Evolutionary conservation across 2,888 invertebrate genomes (phyloP), one percentile per base, ranked within the genome.

Genomic region (Nymphalis polychloros): DNA sequence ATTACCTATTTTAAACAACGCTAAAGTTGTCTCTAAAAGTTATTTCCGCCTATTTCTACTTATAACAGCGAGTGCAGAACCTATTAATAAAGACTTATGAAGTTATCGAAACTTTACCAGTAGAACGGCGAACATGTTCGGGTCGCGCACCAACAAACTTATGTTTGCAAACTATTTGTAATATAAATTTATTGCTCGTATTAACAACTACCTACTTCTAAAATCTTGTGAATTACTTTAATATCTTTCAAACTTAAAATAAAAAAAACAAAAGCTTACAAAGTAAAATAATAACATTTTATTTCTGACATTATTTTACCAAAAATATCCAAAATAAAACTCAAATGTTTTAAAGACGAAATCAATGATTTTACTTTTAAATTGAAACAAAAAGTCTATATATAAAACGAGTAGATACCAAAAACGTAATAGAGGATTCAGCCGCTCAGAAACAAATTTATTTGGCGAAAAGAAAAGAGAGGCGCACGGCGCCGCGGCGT

Each of bases 41-140:
- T 66, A 66, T 53, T 70, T 63, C 27, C 52, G 57, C 55, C 48
- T 55, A 60, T 61, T 68, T 64, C 53, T 63, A 63, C 53, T 67
- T 66, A 63, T 60, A 59, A 79, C 81, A 82, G 85, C 82, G 81
- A 86, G 81, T 83, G 81, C 80, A 82, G 85, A 71, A 85, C 87
- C 86, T 84, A 91, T 90, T 90, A 90, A 90, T 91, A 89, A 88
- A 86, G 84, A 86, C 84, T 89, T 88, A 85, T 84, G 81, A 89
- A 90, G 88, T 89, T 90, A 88, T 85, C 78, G 83, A 84, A 91
- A 90, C 84, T 92, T 89, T 81, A 73, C 78, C 84, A 80, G 79
- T 80, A 82, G 82, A 82, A 85, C 81, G 79, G 84, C 83, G 81
- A 85, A 87, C 82, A 83, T 79, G 79, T 78, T 74, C 83, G 82